Base-by-base conservation (phyloP, 2,888 invertebrate species). In the Oscheius sp. region DNA sequence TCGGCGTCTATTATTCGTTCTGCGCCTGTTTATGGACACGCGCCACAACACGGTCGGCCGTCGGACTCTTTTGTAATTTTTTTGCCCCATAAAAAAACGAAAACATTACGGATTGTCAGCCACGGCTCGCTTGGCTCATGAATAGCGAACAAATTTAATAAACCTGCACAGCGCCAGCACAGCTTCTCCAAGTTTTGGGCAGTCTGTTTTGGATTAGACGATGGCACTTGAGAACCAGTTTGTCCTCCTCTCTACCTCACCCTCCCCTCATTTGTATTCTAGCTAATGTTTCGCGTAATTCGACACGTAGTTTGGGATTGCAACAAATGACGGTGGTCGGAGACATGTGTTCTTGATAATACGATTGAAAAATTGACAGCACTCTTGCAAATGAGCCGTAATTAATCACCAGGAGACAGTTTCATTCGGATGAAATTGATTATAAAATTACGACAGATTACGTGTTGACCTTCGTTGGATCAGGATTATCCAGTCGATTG, bases 11-110 rank as follows among this genome's bases (percentile, higher is more conserved):
- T 54, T 54, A 54, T 54, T 54, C 54, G 22, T 14, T 24, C 28
- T n/a, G 26, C 50, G 54, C 9, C 54, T 54, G 54, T 54, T 54
- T 54, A 54, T 54, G 54, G 54, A 54, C 54, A 54, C 33, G 33
- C 32, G 54, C 26, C 50, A 50, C 28, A 50, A 30, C 50, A 50
- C 50, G 26, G 28, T 3, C 50, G 26, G 24, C 17, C 50, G 45
- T 17, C 24, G 22, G 36, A 14, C 14, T 36, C 36, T 14, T 36
- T 47, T 47, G 47, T 51, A 12, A 20, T n/a, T 33, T 20, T 54
- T 33, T 8, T 20, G 32, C 54, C 41, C 36, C 14, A 8, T 2
- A 47, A 47, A 47, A 47, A 47, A 24, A 20, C n/a, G 41, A 17
- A 41, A 50, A 50, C 28, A 26, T 50, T 50, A 24, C 28, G 24